Conservation (phyloP, 2,888 invertebrate species). For the Branchellion lobata region DNA sequence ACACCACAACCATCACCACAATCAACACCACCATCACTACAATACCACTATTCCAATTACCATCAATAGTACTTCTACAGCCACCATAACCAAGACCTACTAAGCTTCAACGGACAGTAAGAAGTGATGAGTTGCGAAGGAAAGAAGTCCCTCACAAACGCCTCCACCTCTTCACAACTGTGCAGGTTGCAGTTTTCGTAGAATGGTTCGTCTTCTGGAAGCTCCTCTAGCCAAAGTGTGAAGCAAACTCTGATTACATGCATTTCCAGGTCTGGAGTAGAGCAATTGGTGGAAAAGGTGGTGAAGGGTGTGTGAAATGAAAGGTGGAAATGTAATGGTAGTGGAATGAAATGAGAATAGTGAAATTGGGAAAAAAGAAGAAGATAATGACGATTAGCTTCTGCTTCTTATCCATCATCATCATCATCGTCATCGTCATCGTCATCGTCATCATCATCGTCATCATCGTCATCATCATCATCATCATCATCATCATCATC, state of each 20-base stretch:
- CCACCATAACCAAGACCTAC: no score
- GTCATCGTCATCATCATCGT: conserved; percentile 5
- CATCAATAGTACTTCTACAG: no score
- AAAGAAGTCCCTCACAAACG: neutral
- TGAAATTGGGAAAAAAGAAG: no score
- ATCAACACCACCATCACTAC: no score
- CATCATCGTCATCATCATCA: conserved; percentile 33
- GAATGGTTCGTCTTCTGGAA: neutral
- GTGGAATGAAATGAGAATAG: no score
- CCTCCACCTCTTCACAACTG: conserved; percentile 3
- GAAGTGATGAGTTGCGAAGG: neutral
- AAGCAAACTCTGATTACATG: neutral
- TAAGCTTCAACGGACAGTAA: neutral
- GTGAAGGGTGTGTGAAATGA: no score
- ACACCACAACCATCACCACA: neutral
- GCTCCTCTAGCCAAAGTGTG: neutral
- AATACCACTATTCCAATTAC: no score
- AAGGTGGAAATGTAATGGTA: no score
- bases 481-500: conserved; percentile 34
- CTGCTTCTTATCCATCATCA: no score
- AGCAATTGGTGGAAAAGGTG: neutral
- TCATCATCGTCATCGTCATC: neutral
- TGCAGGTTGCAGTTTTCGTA: neutral
- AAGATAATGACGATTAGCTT: no score
- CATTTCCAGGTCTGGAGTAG: neutral